Conservation (phyloP, 2,797 vertebrate species). For the Danio choprae region DNA sequence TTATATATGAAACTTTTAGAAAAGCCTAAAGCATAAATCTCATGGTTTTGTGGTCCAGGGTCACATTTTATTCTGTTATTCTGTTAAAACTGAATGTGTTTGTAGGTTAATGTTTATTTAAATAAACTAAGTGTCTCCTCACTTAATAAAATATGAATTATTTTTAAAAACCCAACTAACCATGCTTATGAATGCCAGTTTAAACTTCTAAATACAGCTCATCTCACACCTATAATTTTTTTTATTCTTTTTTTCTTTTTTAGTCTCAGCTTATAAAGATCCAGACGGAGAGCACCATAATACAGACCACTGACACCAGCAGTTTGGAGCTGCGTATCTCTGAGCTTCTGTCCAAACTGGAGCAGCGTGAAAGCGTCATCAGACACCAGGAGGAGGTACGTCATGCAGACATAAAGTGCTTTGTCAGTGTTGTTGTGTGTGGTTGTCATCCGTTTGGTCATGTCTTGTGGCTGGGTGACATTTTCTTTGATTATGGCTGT, state of each 20-base stretch:
- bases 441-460: neutral
- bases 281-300: conserved; percentile 80
- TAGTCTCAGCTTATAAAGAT: conserved; percentile 82
- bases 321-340: conserved; percentile 86
- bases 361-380: conserved; percentile 87
- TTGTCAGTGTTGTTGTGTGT: neutral
- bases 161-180: too few species aligned
- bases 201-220: too few species aligned
- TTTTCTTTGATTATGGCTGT: neutral
- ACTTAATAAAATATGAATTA: too few species aligned
- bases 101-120: too few species aligned
- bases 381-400: conserved; percentile 87
- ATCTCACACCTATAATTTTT: neutral
- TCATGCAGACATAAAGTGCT: neutral
- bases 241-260: conserved; percentile 29
- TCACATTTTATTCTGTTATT: too few species aligned
- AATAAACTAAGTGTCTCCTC: too few species aligned
- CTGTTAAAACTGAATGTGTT: too few species aligned
- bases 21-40: too few species aligned
- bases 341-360: conserved; percentile 82
- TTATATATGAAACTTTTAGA: too few species aligned
- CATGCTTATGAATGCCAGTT: too few species aligned
- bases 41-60: too few species aligned
- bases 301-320: conserved; percentile 75
- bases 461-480: neutral